A percentile compares a stretch with the other conserved stretches of the same genome.
These are phyloP conservation scores for Heliconius charithonia DNA, from an alignment of 2,888 invertebrate genomes.

Conservation along the genomic window DNA sequence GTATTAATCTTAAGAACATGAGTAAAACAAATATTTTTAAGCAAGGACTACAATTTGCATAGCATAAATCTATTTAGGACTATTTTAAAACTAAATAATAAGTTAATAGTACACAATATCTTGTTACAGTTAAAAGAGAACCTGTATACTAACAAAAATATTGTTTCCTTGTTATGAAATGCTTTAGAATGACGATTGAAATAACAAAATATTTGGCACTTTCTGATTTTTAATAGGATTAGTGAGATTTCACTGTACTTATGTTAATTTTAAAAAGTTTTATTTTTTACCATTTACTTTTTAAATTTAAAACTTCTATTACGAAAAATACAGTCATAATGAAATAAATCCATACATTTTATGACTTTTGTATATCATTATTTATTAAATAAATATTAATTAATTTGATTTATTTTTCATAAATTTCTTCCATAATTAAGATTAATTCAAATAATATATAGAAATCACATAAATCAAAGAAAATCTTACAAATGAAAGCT, in stretches of 20 bases:
- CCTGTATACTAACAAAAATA: not conserved
- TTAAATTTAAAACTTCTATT: not conserved
- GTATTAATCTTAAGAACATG: too few relatives aligned
- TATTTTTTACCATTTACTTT: not conserved
- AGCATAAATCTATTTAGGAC: not conserved
- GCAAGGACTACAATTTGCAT: not conserved
- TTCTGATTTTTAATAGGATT: not conserved
- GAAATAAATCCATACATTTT: not conserved
- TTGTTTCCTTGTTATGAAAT: not conserved
- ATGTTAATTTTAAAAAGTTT: not conserved
- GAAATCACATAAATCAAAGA: conserved; percentile 1
- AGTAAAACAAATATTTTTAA: not conserved
- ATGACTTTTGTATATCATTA: not conserved
- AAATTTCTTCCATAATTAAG: conserved; percentile 3
- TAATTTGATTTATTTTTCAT: not conserved
- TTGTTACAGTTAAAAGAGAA: not conserved
- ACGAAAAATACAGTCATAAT: not conserved
- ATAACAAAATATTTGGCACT: not conserved
- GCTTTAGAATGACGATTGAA: conserved; percentile 75
- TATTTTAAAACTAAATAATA: not conserved
- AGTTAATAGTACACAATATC: not conserved
- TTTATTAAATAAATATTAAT: not conserved
- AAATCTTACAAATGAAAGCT: conserved; percentile 4
- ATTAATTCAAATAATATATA: not conserved
- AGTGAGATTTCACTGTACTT: not conserved